Evolutionary conservation across 2,888 invertebrate species (phyloP), one percentile per base, ranked within the genome.

Genomic region (Lasius platythorax): DNA sequence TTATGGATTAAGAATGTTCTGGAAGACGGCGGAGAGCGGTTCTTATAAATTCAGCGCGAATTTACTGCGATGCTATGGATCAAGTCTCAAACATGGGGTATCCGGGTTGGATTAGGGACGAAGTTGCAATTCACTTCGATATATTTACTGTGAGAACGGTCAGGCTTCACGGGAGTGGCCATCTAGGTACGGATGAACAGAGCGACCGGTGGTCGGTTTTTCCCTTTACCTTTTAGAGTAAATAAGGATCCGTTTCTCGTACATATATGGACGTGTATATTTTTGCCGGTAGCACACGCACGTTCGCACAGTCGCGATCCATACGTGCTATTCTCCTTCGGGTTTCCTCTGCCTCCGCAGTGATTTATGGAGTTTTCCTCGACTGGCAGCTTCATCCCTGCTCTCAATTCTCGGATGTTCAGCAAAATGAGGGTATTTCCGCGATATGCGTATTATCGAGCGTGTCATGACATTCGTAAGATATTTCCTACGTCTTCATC

Each of bases 141-240:
- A 92, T 94, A 95, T 95, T 95, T 95, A 95, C 93, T 92, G 94
- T 95, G 95, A 94, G 95, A 95, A 95, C 94, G 94, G 93, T 93
- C 94, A 93, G 93, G 88, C 88, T 89, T 82, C 86, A 12, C 28
- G 89, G 82, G 87, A 82, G 76, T 70, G 83, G 79, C 79, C 85
- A 86, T 84, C 89, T 85, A 86, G 81, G 82, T 79, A 90, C 79
- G 86, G 90, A 90, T 58, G 87, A 89, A 91, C 89, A 84, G 81
- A 82, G 76, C 81, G 85, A 50, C 50, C 73, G 73, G 61, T 70
- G 72, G 82, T 63, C 66, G 83, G 85, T 85, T 88, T 87, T 85
- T 88, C 84, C 89, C 90, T 86, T 88, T 90, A 87, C 90, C 91
- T 87, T 91, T 91, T 84, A 85, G 87, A 89, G 92, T 90, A 92